Conservation (phyloP, 2,888 invertebrate species). For the Keiferia lycopersicella region DNA sequence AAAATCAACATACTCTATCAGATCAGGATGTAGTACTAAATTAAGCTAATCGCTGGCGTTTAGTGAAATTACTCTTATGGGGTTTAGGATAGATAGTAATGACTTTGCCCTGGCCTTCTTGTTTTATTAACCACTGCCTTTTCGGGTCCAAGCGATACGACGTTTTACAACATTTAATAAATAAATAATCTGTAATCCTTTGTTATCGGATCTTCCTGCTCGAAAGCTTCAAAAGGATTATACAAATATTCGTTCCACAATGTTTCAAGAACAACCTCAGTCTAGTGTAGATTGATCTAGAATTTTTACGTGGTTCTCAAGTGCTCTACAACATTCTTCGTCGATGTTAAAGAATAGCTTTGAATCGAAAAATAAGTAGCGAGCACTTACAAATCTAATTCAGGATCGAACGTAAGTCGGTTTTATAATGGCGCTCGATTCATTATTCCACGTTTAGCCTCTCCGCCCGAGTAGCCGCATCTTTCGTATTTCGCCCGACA, state of each 20-base stretch:
- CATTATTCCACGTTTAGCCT: constrained; percentile 17
- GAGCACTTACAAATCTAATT: background rate
- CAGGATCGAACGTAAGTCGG: background rate
- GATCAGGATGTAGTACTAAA: background rate
- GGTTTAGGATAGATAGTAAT: background rate
- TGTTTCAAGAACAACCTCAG: no score
- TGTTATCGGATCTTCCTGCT: no score
- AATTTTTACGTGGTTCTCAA: no score
- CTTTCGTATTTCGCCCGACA: constrained; percentile 11
- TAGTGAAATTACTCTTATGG: background rate
- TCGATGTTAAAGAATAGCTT: background rate
- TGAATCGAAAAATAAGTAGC: constrained; percentile 5
- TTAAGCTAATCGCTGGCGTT: background rate
- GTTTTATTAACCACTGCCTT: background rate
- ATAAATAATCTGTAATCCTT: no score
- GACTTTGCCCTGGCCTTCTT: background rate
- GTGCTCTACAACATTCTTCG: background rate
- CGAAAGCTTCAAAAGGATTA: no score
- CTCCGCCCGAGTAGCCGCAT: background rate
- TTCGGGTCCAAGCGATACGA: background rate
- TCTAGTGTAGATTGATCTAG: no score
- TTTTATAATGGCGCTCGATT: constrained; percentile 13
- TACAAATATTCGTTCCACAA: no score
- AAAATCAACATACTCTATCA: no score
- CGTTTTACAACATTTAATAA: no score